Conservation (phyloP, 2,888 invertebrate genomes). For the Rapana venosa region DNA sequence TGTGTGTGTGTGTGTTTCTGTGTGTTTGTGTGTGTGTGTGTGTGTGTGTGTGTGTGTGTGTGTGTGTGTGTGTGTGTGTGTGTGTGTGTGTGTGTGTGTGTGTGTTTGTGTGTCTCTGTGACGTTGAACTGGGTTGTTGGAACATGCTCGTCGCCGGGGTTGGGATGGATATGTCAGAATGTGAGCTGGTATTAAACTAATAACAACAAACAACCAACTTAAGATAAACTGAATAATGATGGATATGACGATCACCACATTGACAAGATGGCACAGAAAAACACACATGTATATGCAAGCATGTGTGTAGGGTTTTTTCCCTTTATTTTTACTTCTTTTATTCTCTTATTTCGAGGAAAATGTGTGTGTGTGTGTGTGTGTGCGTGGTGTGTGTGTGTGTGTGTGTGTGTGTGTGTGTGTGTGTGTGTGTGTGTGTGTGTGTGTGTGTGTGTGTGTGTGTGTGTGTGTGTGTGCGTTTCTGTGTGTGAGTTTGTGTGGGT, state of each 20-base stretch:
- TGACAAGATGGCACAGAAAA: too few species aligned
- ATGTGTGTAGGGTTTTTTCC: not conserved
- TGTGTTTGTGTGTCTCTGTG: not conserved
- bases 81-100: not conserved
- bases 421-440: not conserved
- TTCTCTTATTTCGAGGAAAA: not conserved
- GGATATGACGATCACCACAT: too few species aligned
- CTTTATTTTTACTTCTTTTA: too few species aligned
- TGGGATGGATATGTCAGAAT: too few species aligned
- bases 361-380: not conserved
- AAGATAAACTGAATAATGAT: too few species aligned
- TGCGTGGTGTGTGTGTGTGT: too few species aligned
- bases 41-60: not conserved
- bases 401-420: not conserved
- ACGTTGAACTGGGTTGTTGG: too few species aligned
- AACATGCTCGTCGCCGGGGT: too few species aligned
- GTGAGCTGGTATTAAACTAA: too few species aligned
- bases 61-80: not conserved
- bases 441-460: too few species aligned
- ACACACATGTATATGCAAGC: too few species aligned
- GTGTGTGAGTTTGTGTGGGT: not conserved
- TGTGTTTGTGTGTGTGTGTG: not conserved
- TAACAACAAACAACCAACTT: too few species aligned
- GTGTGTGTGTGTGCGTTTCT: not conserved
- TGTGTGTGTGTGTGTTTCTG: not conserved